Evolutionary conservation across 1,140 invertebrate species (phyloP).

Genomic region (Aphaenogaster ashmeadi): DNA sequence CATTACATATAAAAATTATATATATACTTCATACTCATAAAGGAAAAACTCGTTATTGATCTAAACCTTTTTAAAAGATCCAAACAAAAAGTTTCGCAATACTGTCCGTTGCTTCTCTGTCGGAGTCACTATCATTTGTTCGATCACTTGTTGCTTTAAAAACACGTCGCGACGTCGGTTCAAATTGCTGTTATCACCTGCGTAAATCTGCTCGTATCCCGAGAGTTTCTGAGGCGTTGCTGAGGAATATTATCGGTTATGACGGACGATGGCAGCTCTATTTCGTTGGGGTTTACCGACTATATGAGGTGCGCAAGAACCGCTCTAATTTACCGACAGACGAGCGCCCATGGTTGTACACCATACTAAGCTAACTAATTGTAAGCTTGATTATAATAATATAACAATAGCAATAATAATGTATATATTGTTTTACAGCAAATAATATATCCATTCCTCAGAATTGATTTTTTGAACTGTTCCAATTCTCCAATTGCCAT

Average conservation of each 20-base stretch:
- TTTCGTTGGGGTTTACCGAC: constrained; percentile 47
- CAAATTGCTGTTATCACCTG: constrained; percentile 32
- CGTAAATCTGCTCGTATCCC: constrained; percentile 6
- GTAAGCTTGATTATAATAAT: neutral
- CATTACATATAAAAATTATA: neutral
- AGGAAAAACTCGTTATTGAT: neutral
- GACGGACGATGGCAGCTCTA: constrained; percentile 42
- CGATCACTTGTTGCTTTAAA: constrained; percentile 53
- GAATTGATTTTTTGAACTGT: neutral
- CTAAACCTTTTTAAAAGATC: neutral
- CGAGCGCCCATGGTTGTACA: constrained; percentile 16
- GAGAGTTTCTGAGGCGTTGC: neutral
- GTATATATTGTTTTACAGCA: neutral
- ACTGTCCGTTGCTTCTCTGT: neutral
- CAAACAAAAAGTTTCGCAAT: neutral
- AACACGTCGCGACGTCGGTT: neutral
- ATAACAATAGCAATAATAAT: neutral
- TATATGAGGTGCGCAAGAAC: constrained; percentile 36
- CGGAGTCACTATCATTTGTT: neutral
- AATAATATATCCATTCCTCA: neutral
- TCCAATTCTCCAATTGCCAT: neutral
- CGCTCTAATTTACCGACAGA: constrained; percentile 57
- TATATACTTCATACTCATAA: neutral
- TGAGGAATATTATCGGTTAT: constrained; percentile 36
- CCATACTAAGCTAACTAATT: neutral